phyloP scores from a whole-genome alignment of 2,113 vertebrate species.

The Ceyx margarethae region DNA sequence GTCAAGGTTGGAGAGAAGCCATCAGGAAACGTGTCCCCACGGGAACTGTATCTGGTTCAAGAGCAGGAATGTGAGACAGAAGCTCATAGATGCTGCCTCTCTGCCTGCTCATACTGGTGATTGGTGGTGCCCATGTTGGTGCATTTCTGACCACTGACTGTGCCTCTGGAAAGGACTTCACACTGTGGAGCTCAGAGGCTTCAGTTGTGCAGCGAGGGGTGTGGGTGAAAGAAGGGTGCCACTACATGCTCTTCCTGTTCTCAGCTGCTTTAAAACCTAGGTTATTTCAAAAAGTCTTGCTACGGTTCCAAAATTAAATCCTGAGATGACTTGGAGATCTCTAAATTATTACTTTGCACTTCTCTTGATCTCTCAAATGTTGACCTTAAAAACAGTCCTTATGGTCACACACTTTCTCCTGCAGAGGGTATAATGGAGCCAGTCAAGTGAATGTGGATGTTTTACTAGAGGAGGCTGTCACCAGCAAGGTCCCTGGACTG shows the following conservation, averaged over 20 bases:
- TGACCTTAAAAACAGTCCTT: not conserved
- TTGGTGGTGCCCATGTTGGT: not conserved
- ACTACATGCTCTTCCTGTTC: not conserved
- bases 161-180: not conserved
- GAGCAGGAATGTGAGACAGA: not conserved
- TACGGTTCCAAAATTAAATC: not conserved
- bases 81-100: not conserved
- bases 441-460: not conserved
- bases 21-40: constrained; percentile 3
- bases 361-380: not conserved
- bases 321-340: not conserved
- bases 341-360: not conserved
- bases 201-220: not conserved
- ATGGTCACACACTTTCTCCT: not conserved
- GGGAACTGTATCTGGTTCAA: not conserved
- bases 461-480: not conserved
- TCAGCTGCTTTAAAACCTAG: not conserved
- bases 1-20: constrained; percentile 6
- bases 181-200: not conserved
- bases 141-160: not conserved
- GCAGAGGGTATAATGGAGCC: not conserved
- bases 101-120: fast-evolving
- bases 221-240: not conserved
- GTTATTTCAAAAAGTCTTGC: not conserved
- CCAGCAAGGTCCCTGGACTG: not conserved